Base-by-base conservation (phyloP, 2,113 vertebrate species). In the Petrocephalus microphthalmus region DNA sequence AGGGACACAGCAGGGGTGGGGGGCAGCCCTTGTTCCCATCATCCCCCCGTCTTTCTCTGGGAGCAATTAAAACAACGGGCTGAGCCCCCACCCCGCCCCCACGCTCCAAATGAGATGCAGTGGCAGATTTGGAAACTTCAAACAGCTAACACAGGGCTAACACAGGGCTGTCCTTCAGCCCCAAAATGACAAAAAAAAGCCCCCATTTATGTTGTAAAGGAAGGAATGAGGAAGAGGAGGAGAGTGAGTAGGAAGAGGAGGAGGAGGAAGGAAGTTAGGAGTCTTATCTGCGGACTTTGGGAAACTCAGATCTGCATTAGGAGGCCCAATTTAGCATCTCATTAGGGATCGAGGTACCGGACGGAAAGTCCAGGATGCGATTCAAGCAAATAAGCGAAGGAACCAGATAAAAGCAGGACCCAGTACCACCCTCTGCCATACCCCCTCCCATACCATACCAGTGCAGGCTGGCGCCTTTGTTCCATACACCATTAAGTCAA, bases 61-160 rank as follows among this genome's bases (percentile, higher is more conserved):
- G 93, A 94, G 91, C 93, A 94, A 95, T 94, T 94, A 93, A 93
- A 93, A 90, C 86, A 86, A 84, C 74, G 88, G 89, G 90, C 89
- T 93, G 71, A 90, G 90, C 94, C 90, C 90, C 86, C 45, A 93
- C 83, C 91, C 91, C 94, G 90, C 90, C 86, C 42, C 8, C 57
- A 67, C 60, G 29, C 45, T 15, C 15, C 91, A 93, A 89, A 93
- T 90, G 92, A 90, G 92, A 94, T 93, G 90, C 90, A 93, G 91
- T 90, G 89, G 91, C 87, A 90, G 92, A 91, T 89, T 88, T 5
- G 89, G 89, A 5, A 90, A 92, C 93, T 93, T 95, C 92, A 94
- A 95, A 81, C 94, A 92, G 84, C 89, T 91, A 88, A 90, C 89
- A 91, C 92, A 90, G 93, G 90, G 74, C 91, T 81, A 90, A 88